Percentiles rank a stretch among this genome's conserved stretches.
Conservation (phyloP, 2,797 vertebrate species). For the Odontamblyopus rebecca region DNA sequence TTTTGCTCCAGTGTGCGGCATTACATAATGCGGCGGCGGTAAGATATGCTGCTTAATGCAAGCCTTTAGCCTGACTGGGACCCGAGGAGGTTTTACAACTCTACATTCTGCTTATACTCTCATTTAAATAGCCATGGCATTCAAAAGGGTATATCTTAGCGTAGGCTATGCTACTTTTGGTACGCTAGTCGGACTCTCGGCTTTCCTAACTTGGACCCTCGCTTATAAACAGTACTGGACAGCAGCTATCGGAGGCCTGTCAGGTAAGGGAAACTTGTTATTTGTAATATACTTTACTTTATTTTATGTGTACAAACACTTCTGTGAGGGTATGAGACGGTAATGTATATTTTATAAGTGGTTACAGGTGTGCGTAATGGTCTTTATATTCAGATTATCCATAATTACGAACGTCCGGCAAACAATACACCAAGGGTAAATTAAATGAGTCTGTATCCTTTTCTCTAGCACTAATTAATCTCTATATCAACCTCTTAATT, state of each 20-base stretch:
- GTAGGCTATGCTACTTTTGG: constrained; percentile 83
- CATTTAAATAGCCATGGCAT: constrained; percentile 56
- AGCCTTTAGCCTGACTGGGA: not conserved
- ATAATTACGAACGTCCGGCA: not conserved
- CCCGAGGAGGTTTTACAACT: not conserved
- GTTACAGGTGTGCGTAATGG: not conserved
- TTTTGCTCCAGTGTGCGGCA: constrained; percentile 9
- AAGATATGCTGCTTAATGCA: constrained; percentile 37
- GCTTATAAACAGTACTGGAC: constrained; percentile 86
- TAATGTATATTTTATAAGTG: not conserved
- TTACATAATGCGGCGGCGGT: constrained; percentile 68
- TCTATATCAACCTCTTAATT: not conserved
- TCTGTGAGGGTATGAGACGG: not conserved
- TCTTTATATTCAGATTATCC: not conserved
- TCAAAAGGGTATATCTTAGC: constrained; percentile 72
- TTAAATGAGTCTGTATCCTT: not conserved
- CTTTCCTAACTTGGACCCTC: constrained; percentile 87
- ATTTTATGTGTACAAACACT: not conserved
- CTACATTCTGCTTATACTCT: not conserved
- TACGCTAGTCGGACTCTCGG: constrained; percentile 80
- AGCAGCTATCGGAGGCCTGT: constrained; percentile 89
- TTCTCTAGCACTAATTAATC: not conserved
- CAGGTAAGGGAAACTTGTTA: constrained; percentile 74
- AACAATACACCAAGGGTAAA: not conserved
- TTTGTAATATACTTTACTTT: not conserved